phyloP scores from a whole-genome alignment of 2,797 vertebrate genomes.

The Sebastolobus altivelis region DNA sequence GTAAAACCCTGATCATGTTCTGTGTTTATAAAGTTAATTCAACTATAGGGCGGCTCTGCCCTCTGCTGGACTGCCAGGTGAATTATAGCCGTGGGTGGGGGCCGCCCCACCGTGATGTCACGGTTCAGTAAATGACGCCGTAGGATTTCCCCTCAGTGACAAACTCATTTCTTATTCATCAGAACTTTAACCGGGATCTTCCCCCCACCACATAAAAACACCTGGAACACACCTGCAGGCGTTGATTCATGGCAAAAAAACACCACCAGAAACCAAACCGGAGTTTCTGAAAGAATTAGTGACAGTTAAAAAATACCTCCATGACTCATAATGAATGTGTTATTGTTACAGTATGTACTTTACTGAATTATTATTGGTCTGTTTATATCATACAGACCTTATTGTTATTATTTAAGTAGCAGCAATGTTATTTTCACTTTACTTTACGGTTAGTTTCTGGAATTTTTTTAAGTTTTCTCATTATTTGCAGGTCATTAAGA shows the following conservation, averaged over 20 bases:
- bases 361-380: no score
- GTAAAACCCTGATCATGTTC: no score
- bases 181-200: slow-evolving; percentile 16
- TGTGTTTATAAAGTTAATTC: no score
- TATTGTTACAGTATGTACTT: no score
- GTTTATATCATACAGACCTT: neutral
- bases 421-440: neutral
- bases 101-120: slow-evolving; percentile 14
- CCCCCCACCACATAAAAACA: slow-evolving; percentile 28
- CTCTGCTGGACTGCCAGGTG: slow-evolving; percentile 33
- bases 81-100: neutral
- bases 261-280: neutral
- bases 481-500: no score
- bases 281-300: slow-evolving; percentile 6
- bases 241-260: neutral
- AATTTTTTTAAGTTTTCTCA: neutral
- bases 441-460: neutral
- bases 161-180: slow-evolving; percentile 4
- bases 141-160: slow-evolving; percentile 49
- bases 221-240: slow-evolving; percentile 18
- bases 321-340: neutral
- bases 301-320: neutral
- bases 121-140: slow-evolving; percentile 19
- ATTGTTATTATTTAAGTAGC: neutral
- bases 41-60: neutral